Base-by-base conservation (phyloP, 2,888 invertebrate species). In the Catocala sponsa region DNA sequence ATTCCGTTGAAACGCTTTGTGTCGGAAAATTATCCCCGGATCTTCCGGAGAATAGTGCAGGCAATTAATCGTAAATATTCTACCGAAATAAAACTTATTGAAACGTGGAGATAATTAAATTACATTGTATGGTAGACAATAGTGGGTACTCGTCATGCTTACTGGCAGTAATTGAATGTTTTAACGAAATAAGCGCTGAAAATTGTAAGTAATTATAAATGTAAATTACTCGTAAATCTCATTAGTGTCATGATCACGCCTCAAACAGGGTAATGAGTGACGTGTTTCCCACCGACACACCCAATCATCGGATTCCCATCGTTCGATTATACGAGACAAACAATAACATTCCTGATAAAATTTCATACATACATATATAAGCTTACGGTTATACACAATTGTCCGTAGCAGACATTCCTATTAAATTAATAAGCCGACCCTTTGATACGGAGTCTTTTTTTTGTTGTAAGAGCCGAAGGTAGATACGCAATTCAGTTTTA, bases 391-490 rank as follows among this genome's bases (percentile, higher is more conserved):
- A 43, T 43, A 43, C 43, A 43, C 43, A n/a, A n/a, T 43, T 43
- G n/a, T 43, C n/a, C 55, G 35, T 38, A 38, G 35, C 46, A 54
- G 38, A 50, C 43, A 61, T 71, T 68, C 50, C 55, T 60, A 71
- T 71, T 64, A 71, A 59, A 71, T 61, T 59, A 62, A 65, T 61
- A 57, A 65, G 35, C 44, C 38, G 48, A 50, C 12, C 53, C 61
- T 65, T 61, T 57, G 48, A 59, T 50, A 25, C 32, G 43, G 47
- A 58, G 60, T 56, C 42, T 47, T 47, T 68, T 68, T 67, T 59
- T 32, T 42, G 47, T 51, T 38, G 46, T 43, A 59, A 59, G 47
- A 38, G 35, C 35, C 35, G 9, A 9, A 33, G 15, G 10, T 25
- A 47, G 51, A 51, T 56, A 65, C 38, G 49, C 55, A 56, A 63